Evolutionary conservation across 2,888 invertebrate species (phyloP), one percentile per base, ranked within the genome.

Genomic region (Lymantria monacha): DNA sequence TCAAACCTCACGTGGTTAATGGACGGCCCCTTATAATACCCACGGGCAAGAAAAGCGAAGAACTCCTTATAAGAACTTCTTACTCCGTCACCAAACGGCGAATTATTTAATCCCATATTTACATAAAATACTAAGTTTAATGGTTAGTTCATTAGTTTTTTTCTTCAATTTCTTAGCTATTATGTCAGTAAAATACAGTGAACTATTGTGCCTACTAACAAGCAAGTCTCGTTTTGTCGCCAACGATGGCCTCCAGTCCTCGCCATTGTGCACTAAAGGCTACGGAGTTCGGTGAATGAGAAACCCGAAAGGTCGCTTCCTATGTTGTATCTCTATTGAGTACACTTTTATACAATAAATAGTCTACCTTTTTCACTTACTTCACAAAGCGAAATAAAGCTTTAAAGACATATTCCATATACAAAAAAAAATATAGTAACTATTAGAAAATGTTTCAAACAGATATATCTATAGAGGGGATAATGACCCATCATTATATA

Each of bases 211-310:
- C 58, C 60, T 46, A 54, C 63, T 72, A 71, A 71, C 73, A 73
- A 72, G 69, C 63, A 65, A 65, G 66, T 63, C 68, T 71, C 52
- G 51, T 69, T 64, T 53, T 60, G 75, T 70, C 70, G 70, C 64
- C 59, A 51, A 45, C 54, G 55, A 62, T 69, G 70, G 63, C 72
- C 70, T 69, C 65, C 79, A 79, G 77, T 71, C 70, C 66, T 59
- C 65, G 66, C 75, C 56, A 80, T 85, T 85, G 83, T 85, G 63
- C 63, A 68, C 67, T 69, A 85, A 85, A 85, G 84, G 85, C 76
- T 82, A 79, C 76, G 77, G 48, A 80, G 82, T 72, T 81, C 76
- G 72, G 60, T 77, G 81, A 80, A 81, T 79, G 76, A 74, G 70
- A 67, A 65, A 72, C 66, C 72, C 64, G 63, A 82, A 86, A 85